A percentile compares a stretch with the other conserved stretches of the same genome.
Evolutionary conservation across 2,797 vertebrate genomes (phyloP).

Genomic region (Neosilurus mollespiculum): DNA sequence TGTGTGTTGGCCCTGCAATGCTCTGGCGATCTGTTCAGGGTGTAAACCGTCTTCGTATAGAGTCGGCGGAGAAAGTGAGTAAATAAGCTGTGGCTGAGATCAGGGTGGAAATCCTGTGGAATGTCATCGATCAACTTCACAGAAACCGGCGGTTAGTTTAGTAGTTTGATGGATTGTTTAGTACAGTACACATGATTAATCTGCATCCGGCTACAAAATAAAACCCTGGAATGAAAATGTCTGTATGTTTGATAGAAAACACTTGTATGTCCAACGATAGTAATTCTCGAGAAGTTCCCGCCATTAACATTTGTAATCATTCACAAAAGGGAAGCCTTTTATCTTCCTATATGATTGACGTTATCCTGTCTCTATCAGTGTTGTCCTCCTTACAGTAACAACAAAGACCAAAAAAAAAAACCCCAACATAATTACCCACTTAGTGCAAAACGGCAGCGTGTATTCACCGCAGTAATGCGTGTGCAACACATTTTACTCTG

Average conservation of each 20-base stretch:
- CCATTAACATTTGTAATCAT: not conserved
- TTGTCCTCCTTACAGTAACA: not conserved
- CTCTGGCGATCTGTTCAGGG: no score
- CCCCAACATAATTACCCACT: not conserved
- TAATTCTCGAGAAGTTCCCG: not conserved
- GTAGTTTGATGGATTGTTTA: not conserved
- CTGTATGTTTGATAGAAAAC: not conserved
- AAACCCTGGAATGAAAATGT: not conserved
- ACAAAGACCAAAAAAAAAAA: not conserved
- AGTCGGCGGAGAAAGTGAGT: no score
- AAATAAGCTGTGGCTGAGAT: no score
- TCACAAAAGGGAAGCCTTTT: no score
- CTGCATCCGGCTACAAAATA: not conserved
- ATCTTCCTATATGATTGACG: no score
- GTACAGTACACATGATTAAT: not conserved
- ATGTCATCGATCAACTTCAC: not conserved
- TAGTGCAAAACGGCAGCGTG: slow-evolving; percentile 29
- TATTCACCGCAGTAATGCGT: slow-evolving; percentile 27
- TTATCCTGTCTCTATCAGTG: not conserved
- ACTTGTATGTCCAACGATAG: not conserved
- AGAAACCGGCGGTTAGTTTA: not conserved
- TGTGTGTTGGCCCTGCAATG: no score
- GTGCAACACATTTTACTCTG: slow-evolving; percentile 31
- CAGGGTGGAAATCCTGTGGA: no score
- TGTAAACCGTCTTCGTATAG: no score